Conservation (phyloP, 2,888 invertebrate genomes). For the Ochropleura leucogaster region DNA sequence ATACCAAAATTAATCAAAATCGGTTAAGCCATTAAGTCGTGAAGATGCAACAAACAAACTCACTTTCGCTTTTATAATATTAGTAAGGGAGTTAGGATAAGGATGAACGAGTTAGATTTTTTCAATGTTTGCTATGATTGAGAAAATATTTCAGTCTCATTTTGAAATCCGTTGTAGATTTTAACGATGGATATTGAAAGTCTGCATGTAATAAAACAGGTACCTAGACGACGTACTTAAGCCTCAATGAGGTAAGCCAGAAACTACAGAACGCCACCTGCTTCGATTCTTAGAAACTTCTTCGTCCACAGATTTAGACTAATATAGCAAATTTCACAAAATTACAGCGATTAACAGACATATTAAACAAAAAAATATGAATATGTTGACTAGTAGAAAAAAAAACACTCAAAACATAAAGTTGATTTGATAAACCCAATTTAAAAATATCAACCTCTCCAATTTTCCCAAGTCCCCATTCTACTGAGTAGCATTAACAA, state of each 20-base stretch:
- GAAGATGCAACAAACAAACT: no score
- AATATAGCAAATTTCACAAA: background rate
- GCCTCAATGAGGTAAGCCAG: no score
- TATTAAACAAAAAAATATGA: background rate
- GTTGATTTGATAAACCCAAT: background rate
- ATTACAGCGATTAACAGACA: background rate
- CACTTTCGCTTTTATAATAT: no score
- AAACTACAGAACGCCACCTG: no score
- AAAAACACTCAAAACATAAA: background rate
- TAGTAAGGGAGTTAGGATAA: no score
- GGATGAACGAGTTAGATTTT: background rate
- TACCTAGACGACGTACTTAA: background rate
- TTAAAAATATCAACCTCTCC: background rate
- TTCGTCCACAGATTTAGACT: background rate
- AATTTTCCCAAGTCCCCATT: conserved; percentile 33
- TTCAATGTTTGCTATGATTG: background rate
- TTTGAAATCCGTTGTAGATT: background rate
- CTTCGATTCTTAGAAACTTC: no score
- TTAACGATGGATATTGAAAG: background rate
- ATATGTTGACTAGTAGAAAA: background rate
- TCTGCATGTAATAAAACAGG: background rate
- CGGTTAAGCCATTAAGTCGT: no score
- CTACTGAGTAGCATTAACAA: conserved; percentile 60
- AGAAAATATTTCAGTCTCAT: background rate
- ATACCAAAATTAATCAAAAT: no score